Percentiles rank a stretch among this genome's conserved stretches.
These are phyloP conservation scores for Leptinotarsa juncta DNA, from an alignment of 2,888 invertebrate species.

Conservation along the genomic window DNA sequence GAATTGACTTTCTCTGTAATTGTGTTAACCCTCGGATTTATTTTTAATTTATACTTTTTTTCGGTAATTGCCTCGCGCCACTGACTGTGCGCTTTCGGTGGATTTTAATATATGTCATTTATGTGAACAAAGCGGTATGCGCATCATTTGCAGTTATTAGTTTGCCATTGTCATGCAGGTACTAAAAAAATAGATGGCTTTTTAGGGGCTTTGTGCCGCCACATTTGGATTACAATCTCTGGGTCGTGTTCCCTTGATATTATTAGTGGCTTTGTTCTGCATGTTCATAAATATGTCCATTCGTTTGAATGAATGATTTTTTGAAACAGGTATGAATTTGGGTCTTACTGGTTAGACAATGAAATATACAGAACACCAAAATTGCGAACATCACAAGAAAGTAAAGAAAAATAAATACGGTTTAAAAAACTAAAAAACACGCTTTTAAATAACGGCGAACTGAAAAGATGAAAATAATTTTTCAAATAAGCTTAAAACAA, in stretches of 20 bases:
- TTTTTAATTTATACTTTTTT: conserved; percentile 30
- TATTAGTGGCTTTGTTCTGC: neutral
- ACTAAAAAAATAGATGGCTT: conserved; percentile 8
- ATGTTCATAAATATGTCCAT: neutral
- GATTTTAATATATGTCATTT: conserved; percentile 17
- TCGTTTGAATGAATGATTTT: neutral
- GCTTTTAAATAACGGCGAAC: no score
- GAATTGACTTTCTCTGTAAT: conserved; percentile 48
- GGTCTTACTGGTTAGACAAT: neutral
- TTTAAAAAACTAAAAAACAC: no score
- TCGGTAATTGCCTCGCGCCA: conserved; percentile 27
- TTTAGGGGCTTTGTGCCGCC: neutral
- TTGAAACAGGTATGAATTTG: neutral
- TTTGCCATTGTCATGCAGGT: neutral
- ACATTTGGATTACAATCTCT: neutral
- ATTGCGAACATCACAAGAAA: no score
- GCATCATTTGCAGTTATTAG: conserved; percentile 13
- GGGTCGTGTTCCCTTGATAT: neutral
- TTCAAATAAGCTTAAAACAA: no score
- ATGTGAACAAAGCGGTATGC: neutral
- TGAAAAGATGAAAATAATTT: no score
- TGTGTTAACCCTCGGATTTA: conserved; percentile 36
- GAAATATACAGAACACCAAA: no score
- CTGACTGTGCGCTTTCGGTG: neutral
- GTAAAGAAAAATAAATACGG: no score